These are phyloP conservation scores for mouse (Mus musculus) DNA, from an alignment of 2,113 vertebrate species.

Conservation along the genomic window DNA sequence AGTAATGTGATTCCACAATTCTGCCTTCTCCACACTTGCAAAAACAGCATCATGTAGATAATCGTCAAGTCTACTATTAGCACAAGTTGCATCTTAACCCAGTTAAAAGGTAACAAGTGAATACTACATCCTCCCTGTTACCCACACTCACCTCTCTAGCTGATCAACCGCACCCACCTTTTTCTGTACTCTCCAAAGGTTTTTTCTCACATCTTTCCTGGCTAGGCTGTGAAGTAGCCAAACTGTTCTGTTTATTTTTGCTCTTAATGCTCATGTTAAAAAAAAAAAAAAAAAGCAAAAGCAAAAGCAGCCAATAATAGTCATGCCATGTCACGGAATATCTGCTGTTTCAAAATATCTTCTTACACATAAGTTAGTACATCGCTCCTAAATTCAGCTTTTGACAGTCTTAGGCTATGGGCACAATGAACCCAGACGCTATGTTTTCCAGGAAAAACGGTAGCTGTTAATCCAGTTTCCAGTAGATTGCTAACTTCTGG, in stretches of 20 bases:
- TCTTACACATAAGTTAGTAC: neutral
- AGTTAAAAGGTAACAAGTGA: neutral
- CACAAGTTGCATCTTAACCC: no score
- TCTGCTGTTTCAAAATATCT: neutral
- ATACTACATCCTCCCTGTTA: neutral
- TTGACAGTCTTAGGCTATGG: neutral
- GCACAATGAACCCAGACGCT: neutral
- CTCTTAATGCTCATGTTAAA: neutral
- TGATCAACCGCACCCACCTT: neutral
- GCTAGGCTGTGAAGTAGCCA: neutral
- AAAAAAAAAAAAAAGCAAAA: neutral
- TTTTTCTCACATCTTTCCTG: neutral
- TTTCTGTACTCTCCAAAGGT: neutral
- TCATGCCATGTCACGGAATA: no score
- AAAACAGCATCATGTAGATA: neutral
- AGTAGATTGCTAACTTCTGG: neutral
- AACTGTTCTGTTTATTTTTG: neutral
- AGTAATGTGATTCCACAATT: neutral
- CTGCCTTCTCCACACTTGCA: neutral
- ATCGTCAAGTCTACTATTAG: neutral
- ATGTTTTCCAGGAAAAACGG: neutral
- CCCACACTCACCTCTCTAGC: neutral
- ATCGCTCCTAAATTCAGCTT: neutral
- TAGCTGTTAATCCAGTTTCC: neutral
- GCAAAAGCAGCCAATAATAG: neutral